Base-by-base conservation (phyloP, 2,888 invertebrate genomes). In the Ormyrus pomaceus region DNA sequence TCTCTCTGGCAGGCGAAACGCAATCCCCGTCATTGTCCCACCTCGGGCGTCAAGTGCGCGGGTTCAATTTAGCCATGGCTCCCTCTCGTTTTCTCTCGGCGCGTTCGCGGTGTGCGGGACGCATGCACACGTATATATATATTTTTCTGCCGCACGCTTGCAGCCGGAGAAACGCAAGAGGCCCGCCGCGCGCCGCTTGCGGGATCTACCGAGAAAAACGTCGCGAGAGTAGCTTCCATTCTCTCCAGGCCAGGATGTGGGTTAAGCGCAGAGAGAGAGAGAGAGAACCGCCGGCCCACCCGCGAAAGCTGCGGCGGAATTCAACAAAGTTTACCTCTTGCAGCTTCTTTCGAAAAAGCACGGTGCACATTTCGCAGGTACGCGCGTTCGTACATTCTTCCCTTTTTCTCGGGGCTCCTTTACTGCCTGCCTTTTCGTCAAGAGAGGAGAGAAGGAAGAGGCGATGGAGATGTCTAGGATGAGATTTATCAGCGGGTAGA, bases 171-270 rank as follows among this genome's bases (percentile, higher is more conserved):
- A 76, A 61, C 48, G 53, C 13, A 50, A 8, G 34, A 53, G 19
- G 19, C 19, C 19, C 19, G 19, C 19, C 0, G 0, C 19, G 19
- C 19, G 19, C 19, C 19, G 19, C 19, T 19, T 19, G 19, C 19
- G 64, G 66, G 79, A 80, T 75, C 74, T 80, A 75, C 79, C 79
- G 75, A 76, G 79, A 80, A 80, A 79, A 78, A 13, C 64, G 71
- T 76, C 70, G 64, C 66, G 69, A 58, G 19, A 19, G 50, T 45
- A 61, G 55, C 61, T 34, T 55, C 48, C 65, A 70, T 64, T 34
- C 70, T 58, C 19, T 19, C 19, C n/a, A 9, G 34, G n/a, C 59
- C 48, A 61, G 79, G 75, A 75, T 75, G 68, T 75, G 75, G 68
- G 66, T 74, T 75, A 65, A 56, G 58, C 50, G 19, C 19, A 1